These are phyloP conservation scores for Yponomeuta evonymella DNA, from an alignment of 2,888 invertebrate genomes.

Conservation along the genomic window DNA sequence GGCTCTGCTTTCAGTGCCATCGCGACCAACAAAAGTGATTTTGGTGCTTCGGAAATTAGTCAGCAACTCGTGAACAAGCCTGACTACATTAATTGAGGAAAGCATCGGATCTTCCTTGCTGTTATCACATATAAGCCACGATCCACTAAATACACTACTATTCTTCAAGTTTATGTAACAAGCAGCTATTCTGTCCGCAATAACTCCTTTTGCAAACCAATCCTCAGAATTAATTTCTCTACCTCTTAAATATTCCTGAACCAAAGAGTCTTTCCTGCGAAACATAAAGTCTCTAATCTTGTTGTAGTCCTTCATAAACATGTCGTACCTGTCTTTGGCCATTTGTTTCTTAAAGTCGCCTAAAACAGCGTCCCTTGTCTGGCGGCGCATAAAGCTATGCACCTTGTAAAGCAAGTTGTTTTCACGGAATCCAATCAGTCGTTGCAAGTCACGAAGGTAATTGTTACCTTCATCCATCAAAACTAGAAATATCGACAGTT, in stretches of 20 bases:
- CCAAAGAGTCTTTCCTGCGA: background rate
- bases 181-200: conserved; percentile 27
- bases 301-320: background rate
- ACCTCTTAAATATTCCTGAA: background rate
- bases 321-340: conserved; percentile 11
- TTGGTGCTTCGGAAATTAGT: conserved; percentile 24
- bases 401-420: conserved; percentile 12
- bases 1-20: conserved; percentile 16
- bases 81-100: conserved; percentile 32
- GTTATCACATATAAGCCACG: conserved; percentile 26
- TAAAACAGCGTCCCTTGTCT: conserved; percentile 16
- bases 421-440: background rate
- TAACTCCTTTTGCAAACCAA: conserved; percentile 30
- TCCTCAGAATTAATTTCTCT: conserved; percentile 12
- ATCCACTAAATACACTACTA: conserved; percentile 25
- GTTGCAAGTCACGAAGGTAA: background rate
- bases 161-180: conserved; percentile 33
- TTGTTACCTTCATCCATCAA: conserved; percentile 6
- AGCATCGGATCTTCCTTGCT: conserved; percentile 33
- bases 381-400: conserved; percentile 21
- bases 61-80: conserved; percentile 29
- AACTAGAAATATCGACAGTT: conserved; percentile 6
- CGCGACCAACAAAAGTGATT: conserved; percentile 27
- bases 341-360: conserved; percentile 13
- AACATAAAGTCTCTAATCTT: background rate